phyloP scores from a whole-genome alignment of 2,113 vertebrate genomes.

The Hippocampus barbouri region DNA sequence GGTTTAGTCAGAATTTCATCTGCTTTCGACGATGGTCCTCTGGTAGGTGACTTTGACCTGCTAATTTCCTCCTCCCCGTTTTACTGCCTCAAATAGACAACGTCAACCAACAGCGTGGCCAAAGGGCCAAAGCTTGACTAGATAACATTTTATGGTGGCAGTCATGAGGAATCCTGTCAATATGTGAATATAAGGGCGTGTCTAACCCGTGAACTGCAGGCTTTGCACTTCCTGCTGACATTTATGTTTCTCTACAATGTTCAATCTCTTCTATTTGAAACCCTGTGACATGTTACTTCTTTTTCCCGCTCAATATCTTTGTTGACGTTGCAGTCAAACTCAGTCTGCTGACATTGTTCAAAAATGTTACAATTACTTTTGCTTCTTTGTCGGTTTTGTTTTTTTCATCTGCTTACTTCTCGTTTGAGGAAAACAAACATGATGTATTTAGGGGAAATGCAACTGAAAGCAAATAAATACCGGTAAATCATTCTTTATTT shows the following conservation, averaged over 20 bases:
- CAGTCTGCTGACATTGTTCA: background rate
- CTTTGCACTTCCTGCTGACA: slow-evolving; percentile 36
- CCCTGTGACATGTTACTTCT: background rate
- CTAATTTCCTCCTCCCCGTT: slow-evolving; percentile 63
- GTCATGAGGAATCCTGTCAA: slow-evolving; percentile 54
- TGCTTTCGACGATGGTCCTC: slow-evolving; percentile 39
- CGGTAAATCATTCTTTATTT: background rate
- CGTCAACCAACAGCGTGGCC: slow-evolving; percentile 57
- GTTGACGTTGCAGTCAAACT: slow-evolving; percentile 60
- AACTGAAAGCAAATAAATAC: background rate
- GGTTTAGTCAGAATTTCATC: slow-evolving; percentile 31
- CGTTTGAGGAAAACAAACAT: background rate
- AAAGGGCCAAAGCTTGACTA: slow-evolving; percentile 69
- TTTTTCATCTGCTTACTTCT: background rate
- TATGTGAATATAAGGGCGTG: slow-evolving; percentile 67
- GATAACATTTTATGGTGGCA: slow-evolving; percentile 76
- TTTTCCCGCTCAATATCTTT: slow-evolving; percentile 16
- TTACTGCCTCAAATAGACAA: slow-evolving; percentile 66
- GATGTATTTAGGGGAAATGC: background rate
- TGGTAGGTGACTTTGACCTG: slow-evolving; percentile 67
- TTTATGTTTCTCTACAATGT: slow-evolving; percentile 24
- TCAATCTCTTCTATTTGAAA: background rate
- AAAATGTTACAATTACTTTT: slow-evolving; percentile 24
- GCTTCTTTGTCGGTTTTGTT: background rate
- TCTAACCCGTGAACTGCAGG: slow-evolving; percentile 53